These are phyloP conservation scores for Rhadina sibilatrix DNA, from an alignment of 2,113 vertebrate genomes.

Conservation along the genomic window DNA sequence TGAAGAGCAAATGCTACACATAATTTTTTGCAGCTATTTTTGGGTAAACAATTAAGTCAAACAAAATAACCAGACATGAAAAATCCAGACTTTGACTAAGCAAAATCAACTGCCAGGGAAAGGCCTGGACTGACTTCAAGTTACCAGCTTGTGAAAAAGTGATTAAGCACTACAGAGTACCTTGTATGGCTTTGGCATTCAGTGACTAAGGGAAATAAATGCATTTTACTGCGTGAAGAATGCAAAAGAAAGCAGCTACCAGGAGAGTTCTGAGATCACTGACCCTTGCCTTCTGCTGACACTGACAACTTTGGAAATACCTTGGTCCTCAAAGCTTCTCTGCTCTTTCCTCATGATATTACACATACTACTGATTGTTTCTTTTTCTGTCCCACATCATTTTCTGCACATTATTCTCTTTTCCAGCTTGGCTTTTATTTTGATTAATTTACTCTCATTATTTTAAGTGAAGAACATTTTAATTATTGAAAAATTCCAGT, in stretches of 20 bases:
- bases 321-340: neutral
- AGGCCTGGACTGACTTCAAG: rapidly evolving
- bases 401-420: neutral
- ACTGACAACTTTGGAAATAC: neutral
- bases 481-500: neutral
- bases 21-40: neutral
- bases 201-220: neutral
- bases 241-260: neutral
- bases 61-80: neutral
- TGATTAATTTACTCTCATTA: neutral
- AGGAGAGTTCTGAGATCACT: neutral
- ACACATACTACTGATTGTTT: neutral
- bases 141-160: neutral
- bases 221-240: neutral
- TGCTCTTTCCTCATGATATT: neutral
- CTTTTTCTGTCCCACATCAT: neutral
- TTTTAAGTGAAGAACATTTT: neutral
- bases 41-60: neutral
- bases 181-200: neutral
- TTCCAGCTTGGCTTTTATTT: neutral
- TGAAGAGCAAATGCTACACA: neutral
- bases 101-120: neutral
- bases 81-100: neutral
- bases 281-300: neutral
- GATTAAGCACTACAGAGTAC: rapidly evolving